phyloP scores from a whole-genome alignment of 30 jellyfish, hydroid and myxozoan species.

The Chironex yamaguchii region DNA sequence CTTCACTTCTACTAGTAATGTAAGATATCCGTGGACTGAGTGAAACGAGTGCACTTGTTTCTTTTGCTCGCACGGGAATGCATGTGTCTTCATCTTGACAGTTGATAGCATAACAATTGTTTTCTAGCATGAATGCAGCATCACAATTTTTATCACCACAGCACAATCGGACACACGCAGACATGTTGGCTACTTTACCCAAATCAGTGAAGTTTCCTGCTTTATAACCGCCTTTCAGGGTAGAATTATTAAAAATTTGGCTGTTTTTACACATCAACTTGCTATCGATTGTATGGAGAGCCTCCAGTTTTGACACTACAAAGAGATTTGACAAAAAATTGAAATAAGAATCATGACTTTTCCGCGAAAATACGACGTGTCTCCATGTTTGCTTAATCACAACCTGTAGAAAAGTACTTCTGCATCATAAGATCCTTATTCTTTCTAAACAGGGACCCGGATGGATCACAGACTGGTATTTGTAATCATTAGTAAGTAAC shows the following conservation, averaged over 20 bases:
- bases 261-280: conserved; percentile 91
- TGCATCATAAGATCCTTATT: no score
- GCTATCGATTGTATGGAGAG: conserved; percentile 70
- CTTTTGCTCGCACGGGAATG: conserved; percentile 91
- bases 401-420: no score
- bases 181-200: conserved; percentile 91
- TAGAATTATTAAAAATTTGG: conserved; percentile 83
- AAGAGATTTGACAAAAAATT: not conserved
- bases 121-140: conserved; percentile 98
- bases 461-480: no score
- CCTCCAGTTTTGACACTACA: conserved; percentile 70
- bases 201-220: conserved; percentile 95
- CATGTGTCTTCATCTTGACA: conserved; percentile 85
- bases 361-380: not conserved
- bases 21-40: conserved; percentile 89
- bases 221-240: conserved; percentile 93
- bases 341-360: not conserved
- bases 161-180: conserved; percentile 94
- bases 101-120: conserved; percentile 90
- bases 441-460: no score
- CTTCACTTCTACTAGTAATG: conserved; percentile 95
- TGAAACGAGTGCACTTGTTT: conserved; percentile 84
- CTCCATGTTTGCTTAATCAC: no score
- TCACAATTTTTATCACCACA: conserved; percentile 96
- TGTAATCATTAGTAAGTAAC: no score